Base-by-base conservation (phyloP, 2,888 invertebrate genomes). In the Calameuta filiformis region DNA sequence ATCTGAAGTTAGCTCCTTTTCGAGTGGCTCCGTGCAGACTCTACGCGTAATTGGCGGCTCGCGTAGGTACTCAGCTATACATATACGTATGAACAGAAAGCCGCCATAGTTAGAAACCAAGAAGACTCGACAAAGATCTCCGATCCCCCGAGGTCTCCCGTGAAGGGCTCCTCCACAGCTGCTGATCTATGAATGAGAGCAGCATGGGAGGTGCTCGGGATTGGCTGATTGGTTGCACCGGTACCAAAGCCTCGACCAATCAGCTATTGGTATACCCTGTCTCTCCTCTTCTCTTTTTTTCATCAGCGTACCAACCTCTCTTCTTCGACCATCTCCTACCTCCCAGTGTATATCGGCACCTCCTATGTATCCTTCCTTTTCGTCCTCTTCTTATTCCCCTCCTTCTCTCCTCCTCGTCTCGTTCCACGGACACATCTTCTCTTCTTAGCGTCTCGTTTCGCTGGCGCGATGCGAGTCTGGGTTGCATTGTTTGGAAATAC, bases 401-500 rank as follows among this genome's bases (percentile, higher is more conserved):
- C 31, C 74, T 78, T 69, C 31, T 56, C 77, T 80, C 79, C 80
- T 82, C 80, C 78, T 80, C 79, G 77, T 79, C 77, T 79, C 79
- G 73, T 76, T 75, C 71, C 79, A 75, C 79, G 74, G 31, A 12
- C 68, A n/a, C 73, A 68, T 77, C 35, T 74, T 77, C 35, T 74
- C 75, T 33, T 75, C 69, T 73, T 40, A 35, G 35, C 23, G 35
- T 76, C 69, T 77, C 73, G 79, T 68, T 75, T 73, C 75, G 68
- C 73, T 37, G 73, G 77, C 69, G 69, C 69, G 69, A 69, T 69
- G 69, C 31, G 69, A 69, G 30, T 69, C 69, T 69, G 31, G 73
- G 73, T 73, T 79, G 86, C 89, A 90, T 90, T 90, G 90, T 90
- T 90, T 90, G 90, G 89, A 90, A 90, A 90, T 90, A 86, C 87